These are phyloP conservation scores for Phaetusa simplex DNA, from an alignment of 2,113 vertebrate genomes.

Conservation along the genomic window DNA sequence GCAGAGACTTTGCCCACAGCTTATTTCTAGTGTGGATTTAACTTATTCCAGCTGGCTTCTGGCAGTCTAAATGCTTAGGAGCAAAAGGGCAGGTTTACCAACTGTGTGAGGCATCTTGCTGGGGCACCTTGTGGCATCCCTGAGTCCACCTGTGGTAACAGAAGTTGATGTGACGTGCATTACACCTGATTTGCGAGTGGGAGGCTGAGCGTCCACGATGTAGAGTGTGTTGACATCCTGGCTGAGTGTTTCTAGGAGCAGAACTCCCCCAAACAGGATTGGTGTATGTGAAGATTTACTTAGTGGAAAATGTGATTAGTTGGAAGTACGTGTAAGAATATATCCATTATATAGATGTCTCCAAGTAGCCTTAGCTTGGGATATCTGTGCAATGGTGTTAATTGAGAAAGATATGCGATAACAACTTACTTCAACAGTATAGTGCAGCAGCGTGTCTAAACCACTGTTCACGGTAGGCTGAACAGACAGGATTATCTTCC, in stretches of 20 bases:
- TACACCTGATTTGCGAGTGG: not conserved
- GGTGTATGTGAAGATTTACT: not conserved
- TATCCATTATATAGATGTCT: not conserved
- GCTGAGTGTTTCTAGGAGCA: not conserved
- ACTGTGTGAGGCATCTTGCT: not conserved
- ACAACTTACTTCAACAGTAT: not conserved
- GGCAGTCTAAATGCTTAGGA: not conserved
- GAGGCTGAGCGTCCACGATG: not conserved
- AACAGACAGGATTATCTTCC: not conserved
- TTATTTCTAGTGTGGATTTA: not conserved
- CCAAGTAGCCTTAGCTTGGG: not conserved
- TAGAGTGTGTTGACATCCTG: not conserved
- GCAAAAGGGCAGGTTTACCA: not conserved
- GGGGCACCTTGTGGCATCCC: not conserved
- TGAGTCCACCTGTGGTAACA: not conserved
- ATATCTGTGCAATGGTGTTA: not conserved
- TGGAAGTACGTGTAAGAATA: not conserved
- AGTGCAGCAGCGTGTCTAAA: not conserved
- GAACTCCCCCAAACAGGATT: not conserved
- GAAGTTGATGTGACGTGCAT: not conserved
- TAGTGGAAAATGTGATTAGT: not conserved
- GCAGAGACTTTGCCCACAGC: not conserved
- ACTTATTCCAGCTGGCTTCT: not conserved
- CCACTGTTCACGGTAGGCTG: not conserved
- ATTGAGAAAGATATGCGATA: not conserved